Conservation (phyloP, 2,113 vertebrate species). For the Bufo gargarizans region DNA sequence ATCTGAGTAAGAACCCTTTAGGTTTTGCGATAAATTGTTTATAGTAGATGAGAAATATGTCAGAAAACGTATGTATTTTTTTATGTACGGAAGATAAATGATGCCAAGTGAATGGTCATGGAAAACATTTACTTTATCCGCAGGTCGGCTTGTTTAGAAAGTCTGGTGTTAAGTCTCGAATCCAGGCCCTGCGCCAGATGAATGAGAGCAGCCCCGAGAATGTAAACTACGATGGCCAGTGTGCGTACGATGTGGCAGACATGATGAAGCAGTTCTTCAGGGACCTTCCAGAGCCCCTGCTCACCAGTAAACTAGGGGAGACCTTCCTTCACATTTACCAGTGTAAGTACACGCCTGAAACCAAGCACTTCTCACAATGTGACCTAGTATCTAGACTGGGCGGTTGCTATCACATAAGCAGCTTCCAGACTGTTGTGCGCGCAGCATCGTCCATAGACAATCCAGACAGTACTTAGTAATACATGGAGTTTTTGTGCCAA, state of each 20-base stretch:
- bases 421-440: not conserved
- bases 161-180: slow-evolving; percentile 95
- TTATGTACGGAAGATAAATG: slow-evolving; percentile 10
- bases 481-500: not conserved
- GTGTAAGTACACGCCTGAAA: slow-evolving; percentile 76
- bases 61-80: not conserved
- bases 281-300: slow-evolving; percentile 93
- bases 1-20: not conserved
- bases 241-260: slow-evolving; percentile 94
- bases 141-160: slow-evolving; percentile 97
- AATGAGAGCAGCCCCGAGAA: slow-evolving; percentile 91
- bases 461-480: not conserved
- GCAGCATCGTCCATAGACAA: not conserved
- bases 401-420: not conserved
- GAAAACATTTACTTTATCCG: slow-evolving; percentile 45
- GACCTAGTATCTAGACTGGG: not conserved
- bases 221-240: slow-evolving; percentile 93
- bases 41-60: not conserved
- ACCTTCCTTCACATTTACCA: slow-evolving; percentile 98
- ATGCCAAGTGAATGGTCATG: slow-evolving; percentile 5
- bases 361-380: not conserved
- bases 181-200: slow-evolving; percentile 93
- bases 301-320: slow-evolving; percentile 94
- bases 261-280: slow-evolving; percentile 99
- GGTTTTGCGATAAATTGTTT: not conserved